A percentile compares a stretch with the other conserved stretches of the same genome.
These are phyloP conservation scores for Mobula birostris DNA, from an alignment of 2,113 vertebrate species.

Conservation along the genomic window DNA sequence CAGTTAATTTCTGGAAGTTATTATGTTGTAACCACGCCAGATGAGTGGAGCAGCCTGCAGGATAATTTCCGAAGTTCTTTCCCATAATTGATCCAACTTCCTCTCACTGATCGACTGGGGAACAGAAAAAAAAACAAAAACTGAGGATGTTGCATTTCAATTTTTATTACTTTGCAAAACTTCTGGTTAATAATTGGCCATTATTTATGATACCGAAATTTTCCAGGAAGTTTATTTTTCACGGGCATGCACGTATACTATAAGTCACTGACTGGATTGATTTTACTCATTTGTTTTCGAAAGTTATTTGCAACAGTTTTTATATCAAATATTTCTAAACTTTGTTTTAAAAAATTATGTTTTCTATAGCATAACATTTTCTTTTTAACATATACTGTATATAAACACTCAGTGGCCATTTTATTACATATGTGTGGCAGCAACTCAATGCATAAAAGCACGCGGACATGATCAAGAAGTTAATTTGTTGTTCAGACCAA, in stretches of 20 bases:
- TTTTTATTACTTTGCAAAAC: background rate
- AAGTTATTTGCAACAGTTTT: background rate
- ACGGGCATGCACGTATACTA: background rate
- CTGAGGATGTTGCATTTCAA: background rate
- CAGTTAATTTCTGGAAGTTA: background rate
- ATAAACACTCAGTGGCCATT: too few relatives aligned
- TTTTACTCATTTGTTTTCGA: background rate
- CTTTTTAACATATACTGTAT: too few relatives aligned
- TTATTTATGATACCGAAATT: background rate
- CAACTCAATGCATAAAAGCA: too few relatives aligned
- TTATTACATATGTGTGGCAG: too few relatives aligned
- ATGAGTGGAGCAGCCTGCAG: background rate
- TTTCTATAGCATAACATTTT: background rate
- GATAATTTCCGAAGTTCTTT: background rate
- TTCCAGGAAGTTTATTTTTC: background rate
- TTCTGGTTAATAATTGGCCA: background rate
- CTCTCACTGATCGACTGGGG: background rate
- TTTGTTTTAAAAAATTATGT: background rate
- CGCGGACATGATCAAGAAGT: too few relatives aligned
- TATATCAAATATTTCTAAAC: background rate
- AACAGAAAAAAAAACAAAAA: background rate
- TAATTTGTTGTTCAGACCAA: too few relatives aligned
- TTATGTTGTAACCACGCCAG: background rate
- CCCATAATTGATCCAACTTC: constrained; percentile 13
- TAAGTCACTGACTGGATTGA: background rate